These are phyloP conservation scores for Drosophila diplacantha DNA, from an alignment of 2,888 invertebrate species.

Conservation along the genomic window DNA sequence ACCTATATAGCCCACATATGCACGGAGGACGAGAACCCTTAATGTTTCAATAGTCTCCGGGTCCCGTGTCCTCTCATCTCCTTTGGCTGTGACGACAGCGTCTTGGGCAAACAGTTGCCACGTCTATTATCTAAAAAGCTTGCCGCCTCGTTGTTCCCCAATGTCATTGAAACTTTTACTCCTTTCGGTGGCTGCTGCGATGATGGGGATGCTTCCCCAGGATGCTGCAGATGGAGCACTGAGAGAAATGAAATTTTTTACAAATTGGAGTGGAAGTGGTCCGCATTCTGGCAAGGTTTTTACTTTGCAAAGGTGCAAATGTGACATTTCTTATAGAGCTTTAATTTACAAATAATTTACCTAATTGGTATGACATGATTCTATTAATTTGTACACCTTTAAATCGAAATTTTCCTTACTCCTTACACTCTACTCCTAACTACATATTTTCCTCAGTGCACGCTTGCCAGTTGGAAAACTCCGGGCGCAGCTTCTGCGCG, in stretches of 20 bases:
- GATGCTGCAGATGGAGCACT: slow-evolving; percentile 10
- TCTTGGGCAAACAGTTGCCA: slow-evolving; percentile 62
- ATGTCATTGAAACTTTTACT: slow-evolving; percentile 58
- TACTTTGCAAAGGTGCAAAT: background rate
- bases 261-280: background rate
- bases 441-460: background rate
- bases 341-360: no score
- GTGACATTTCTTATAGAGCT: no score
- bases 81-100: slow-evolving; percentile 31
- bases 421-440: background rate
- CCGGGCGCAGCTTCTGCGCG: slow-evolving; percentile 49
- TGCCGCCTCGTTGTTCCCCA: slow-evolving; percentile 43
- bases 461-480: slow-evolving; percentile 9
- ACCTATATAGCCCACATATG: slow-evolving; percentile 13
- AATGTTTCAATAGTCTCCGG: slow-evolving; percentile 64
- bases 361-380: no score
- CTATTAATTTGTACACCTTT: background rate
- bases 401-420: background rate
- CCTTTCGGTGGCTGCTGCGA: slow-evolving; percentile 47
- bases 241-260: background rate
- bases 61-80: slow-evolving; percentile 36
- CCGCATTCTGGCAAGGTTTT: background rate
- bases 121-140: slow-evolving; percentile 62
- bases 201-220: slow-evolving; percentile 25
- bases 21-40: slow-evolving; percentile 36